phyloP scores from a whole-genome alignment of 1,140 invertebrate genomes.

The Ostrea edulis region DNA sequence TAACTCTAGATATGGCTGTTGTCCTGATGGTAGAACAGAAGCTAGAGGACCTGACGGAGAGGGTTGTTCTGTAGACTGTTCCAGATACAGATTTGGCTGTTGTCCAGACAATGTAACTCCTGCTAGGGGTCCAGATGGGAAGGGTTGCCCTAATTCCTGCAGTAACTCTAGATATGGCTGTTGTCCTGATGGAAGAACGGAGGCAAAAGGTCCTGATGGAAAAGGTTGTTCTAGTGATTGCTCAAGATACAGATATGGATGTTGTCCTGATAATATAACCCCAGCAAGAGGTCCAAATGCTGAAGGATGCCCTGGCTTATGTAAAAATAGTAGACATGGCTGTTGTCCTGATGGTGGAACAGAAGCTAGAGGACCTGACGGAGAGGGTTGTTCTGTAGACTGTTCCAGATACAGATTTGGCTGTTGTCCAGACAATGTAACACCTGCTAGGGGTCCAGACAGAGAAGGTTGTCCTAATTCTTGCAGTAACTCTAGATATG shows the following conservation, averaged over 20 bases:
- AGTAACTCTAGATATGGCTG: slow-evolving; percentile 51
- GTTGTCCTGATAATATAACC: slow-evolving; percentile 56
- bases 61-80: neutral
- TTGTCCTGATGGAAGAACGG: slow-evolving; percentile 60
- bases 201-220: slow-evolving; percentile 67
- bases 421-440: neutral
- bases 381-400: slow-evolving; percentile 62
- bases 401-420: slow-evolving; percentile 56
- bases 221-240: slow-evolving; percentile 64
- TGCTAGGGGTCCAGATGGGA: neutral
- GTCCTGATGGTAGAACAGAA: neutral
- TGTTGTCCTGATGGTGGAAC: slow-evolving; percentile 51
- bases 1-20: neutral
- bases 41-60: neutral
- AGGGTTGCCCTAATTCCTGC: slow-evolving; percentile 47
- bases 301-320: slow-evolving; percentile 54
- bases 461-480: slow-evolving; percentile 56
- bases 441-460: slow-evolving; percentile 65
- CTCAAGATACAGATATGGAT: slow-evolving; percentile 37
- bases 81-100: neutral
- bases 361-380: slow-evolving; percentile 45
- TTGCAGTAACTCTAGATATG: too few species aligned
- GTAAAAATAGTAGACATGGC: slow-evolving; percentile 48
- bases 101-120: neutral
- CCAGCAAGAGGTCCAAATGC: slow-evolving; percentile 69